Conservation (phyloP, 2,888 invertebrate genomes). For the Lepeophtheirus nordmannii region DNA sequence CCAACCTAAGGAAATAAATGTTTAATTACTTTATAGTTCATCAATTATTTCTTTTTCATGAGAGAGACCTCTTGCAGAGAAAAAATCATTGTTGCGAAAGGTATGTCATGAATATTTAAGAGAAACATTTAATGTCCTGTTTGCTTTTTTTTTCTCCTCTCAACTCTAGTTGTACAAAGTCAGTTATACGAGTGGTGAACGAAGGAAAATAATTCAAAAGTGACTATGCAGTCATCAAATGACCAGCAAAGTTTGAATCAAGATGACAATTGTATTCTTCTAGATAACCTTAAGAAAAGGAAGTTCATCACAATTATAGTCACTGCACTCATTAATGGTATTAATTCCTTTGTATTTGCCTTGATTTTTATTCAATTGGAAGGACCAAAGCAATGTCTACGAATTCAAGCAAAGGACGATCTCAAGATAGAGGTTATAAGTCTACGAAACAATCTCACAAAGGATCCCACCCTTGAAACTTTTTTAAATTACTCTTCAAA, state of each 20-base stretch:
- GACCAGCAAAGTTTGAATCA: too few relatives aligned
- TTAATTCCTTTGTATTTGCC: background rate
- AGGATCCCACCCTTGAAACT: background rate
- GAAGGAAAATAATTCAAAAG: too few relatives aligned
- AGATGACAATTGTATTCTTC: background rate
- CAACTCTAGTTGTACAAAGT: too few relatives aligned
- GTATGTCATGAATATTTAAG: background rate
- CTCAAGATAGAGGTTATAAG: background rate
- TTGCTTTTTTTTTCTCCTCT: too few relatives aligned
- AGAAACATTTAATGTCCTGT: background rate
- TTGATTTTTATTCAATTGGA: background rate
- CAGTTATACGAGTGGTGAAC: too few relatives aligned
- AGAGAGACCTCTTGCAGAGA: too few relatives aligned
- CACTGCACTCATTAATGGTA: background rate
- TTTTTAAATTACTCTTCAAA: background rate
- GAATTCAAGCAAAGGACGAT: too few relatives aligned
- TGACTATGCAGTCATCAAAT: too few relatives aligned
- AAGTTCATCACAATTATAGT: background rate
- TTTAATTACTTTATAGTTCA: background rate
- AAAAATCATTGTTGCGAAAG: too few relatives aligned
- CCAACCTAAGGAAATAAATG: slow-evolving; percentile 42
- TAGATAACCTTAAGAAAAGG: background rate
- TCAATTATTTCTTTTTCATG: too few relatives aligned
- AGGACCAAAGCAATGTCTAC: too few relatives aligned
- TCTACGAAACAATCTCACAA: background rate